Conservation (phyloP, 1,140 invertebrate genomes). For the Pseudachorutes palmiensis region DNA sequence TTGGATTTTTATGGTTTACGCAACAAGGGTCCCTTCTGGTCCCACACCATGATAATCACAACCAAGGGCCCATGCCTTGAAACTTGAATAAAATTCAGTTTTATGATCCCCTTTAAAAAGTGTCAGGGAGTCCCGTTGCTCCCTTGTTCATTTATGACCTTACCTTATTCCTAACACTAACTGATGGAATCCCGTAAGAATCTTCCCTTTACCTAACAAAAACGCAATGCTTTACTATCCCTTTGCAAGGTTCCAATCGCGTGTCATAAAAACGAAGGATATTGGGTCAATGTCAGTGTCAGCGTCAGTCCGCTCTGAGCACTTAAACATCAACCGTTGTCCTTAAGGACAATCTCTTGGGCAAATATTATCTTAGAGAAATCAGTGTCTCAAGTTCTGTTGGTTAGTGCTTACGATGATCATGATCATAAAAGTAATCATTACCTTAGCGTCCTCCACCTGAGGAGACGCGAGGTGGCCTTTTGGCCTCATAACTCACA, state of each 20-base stretch:
- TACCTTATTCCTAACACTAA: no score
- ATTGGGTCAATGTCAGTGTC: constrained; percentile 10
- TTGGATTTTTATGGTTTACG: no score
- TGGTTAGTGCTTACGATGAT: neutral
- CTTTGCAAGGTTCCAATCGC: neutral
- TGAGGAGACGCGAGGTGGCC: no score
- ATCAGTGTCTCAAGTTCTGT: neutral
- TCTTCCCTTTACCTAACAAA: neutral
- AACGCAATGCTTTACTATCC: neutral
- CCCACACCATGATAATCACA: no score
- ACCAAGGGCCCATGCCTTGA: no score
- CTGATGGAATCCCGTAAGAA: neutral
- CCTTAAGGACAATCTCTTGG: neutral
- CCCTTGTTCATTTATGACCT: neutral
- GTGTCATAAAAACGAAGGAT: constrained; percentile 5
- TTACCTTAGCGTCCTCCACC: no score
- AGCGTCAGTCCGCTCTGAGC: neutral
- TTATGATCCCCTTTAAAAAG: neutral
- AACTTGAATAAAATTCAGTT: neutral
- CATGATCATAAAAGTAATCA: no score
- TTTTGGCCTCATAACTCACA: no score
- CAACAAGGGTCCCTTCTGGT: no score
- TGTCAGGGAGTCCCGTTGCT: neutral
- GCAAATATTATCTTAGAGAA: neutral
- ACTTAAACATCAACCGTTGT: neutral